Evolutionary conservation across 1,140 invertebrate species (phyloP).

Genomic region (Araneus ventricosus): DNA sequence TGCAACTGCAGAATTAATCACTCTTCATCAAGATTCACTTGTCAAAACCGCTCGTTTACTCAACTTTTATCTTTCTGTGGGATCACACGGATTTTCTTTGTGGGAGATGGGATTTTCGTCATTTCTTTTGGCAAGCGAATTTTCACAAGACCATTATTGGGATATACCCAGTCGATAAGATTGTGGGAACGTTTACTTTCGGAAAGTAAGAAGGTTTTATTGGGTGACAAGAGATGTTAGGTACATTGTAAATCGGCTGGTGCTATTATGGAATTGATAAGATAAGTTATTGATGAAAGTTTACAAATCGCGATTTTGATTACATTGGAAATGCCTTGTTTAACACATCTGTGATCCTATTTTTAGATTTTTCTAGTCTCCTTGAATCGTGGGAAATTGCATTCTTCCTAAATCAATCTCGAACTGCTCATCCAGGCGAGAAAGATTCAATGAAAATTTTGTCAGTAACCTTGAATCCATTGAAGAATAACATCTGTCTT

Average conservation of each 20-base stretch:
- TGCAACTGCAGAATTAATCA: constrained; percentile 11
- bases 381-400: neutral
- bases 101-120: neutral
- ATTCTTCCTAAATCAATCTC: too few species aligned
- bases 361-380: neutral
- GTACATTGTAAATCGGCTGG: neutral
- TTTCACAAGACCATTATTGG: neutral
- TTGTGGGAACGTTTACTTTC: constrained; percentile 24
- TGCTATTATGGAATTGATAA: neutral
- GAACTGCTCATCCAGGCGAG: too few species aligned
- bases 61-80: neutral
- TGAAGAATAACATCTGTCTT: too few species aligned
- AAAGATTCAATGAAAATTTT: too few species aligned
- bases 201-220: constrained; percentile 17
- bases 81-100: constrained; percentile 21
- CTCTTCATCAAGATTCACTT: constrained; percentile 5
- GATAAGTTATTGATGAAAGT: neutral
- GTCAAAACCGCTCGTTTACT: neutral
- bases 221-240: neutral
- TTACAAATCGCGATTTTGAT: neutral
- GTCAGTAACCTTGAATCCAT: too few species aligned
- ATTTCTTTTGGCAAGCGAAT: neutral
- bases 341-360: neutral
- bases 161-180: neutral
- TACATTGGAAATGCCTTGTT: neutral